Evolutionary conservation across 2,797 vertebrate species (phyloP).

Genomic region (Alcedo atthis): DNA sequence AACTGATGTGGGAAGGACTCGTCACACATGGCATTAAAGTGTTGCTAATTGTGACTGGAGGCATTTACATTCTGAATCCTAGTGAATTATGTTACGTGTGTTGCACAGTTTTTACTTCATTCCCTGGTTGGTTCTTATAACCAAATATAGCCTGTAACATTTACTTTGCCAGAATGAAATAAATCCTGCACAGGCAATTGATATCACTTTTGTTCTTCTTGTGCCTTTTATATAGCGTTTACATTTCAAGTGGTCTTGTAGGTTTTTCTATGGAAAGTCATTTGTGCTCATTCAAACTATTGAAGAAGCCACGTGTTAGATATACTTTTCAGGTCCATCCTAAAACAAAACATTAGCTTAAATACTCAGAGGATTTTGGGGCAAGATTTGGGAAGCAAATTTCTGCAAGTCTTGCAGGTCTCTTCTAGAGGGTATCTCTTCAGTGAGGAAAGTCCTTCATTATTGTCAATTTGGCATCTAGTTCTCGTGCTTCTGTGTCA

Average conservation of each 20-base stretch:
- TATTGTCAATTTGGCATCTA: not conserved
- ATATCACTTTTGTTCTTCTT: not conserved
- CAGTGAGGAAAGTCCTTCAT: not conserved
- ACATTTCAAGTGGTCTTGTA: conserved; percentile 15
- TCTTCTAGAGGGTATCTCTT: not conserved
- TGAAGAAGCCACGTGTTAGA: not conserved
- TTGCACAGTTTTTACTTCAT: not conserved
- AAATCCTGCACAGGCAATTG: not conserved
- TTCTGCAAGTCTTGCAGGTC: not conserved
- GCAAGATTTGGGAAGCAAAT: not conserved
- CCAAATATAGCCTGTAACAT: not conserved
- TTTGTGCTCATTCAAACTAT: not conserved
- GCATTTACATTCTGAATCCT: not conserved
- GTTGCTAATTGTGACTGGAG: not conserved
- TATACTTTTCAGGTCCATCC: not conserved
- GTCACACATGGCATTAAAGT: not conserved
- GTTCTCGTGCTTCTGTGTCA: not conserved
- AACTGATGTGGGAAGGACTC: not conserved
- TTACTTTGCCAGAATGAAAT: conserved; percentile 27
- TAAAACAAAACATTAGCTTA: not conserved
- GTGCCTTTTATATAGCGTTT: not conserved
- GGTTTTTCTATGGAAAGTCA: not conserved
- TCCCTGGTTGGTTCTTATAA: not conserved
- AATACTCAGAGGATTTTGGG: not conserved
- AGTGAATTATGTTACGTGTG: not conserved